Evolutionary conservation across 2,797 vertebrate genomes (phyloP).

Genomic region (Micropoecilia bifurca): DNA sequence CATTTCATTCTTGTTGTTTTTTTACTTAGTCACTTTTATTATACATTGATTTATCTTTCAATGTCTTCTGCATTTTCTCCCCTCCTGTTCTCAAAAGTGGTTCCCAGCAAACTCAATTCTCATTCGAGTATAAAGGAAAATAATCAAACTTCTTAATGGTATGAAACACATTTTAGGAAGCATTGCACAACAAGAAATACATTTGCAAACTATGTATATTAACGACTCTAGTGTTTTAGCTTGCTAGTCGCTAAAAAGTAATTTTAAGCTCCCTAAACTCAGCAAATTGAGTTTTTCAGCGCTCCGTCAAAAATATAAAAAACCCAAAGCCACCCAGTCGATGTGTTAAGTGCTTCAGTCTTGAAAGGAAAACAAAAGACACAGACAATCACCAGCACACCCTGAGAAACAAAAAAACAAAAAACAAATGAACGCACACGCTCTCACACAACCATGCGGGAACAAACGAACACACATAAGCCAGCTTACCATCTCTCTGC

Average conservation of each 20-base stretch:
- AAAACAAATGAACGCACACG: constrained; percentile 23
- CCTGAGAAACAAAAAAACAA: constrained; percentile 32
- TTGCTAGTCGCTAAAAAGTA: not conserved
- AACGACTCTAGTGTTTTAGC: not conserved
- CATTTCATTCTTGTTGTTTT: rapidly evolving
- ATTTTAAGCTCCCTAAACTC: not conserved
- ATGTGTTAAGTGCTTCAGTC: constrained; percentile 22
- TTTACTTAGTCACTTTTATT: too few relatives aligned
- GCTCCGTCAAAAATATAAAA: constrained; percentile 12
- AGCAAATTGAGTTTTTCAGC: not conserved
- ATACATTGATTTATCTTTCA: too few relatives aligned
- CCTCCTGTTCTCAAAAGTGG: not conserved
- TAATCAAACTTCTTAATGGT: not conserved
- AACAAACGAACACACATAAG: constrained; percentile 70
- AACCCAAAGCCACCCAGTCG: constrained; percentile 31
- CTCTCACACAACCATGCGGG: constrained; percentile 44
- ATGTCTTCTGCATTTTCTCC: too few relatives aligned
- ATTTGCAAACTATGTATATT: not conserved
- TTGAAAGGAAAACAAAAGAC: constrained; percentile 34
- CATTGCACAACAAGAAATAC: not conserved
- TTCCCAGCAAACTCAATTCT: not conserved
- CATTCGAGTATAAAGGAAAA: not conserved
- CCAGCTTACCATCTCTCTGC: constrained; percentile 74
- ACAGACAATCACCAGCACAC: constrained; percentile 35
- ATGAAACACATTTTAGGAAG: not conserved